phyloP scores from a whole-genome alignment of 2,113 vertebrate species.

The Trematomus loennbergii region DNA sequence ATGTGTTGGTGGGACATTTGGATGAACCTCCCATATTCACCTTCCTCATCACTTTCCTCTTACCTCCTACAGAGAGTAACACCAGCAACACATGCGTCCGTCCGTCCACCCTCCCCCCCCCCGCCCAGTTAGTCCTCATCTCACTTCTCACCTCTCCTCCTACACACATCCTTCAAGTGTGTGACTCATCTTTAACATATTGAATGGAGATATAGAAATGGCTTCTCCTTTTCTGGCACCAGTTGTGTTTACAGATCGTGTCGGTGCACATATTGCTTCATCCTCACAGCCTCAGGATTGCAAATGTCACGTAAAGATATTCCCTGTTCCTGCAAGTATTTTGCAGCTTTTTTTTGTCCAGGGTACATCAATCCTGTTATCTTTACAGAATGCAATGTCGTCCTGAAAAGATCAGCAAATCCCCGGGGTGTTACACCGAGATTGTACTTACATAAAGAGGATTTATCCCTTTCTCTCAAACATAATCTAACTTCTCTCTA shows the following conservation, averaged over 20 bases:
- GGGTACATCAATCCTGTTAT: slow-evolving; percentile 21
- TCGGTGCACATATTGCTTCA: slow-evolving; percentile 22
- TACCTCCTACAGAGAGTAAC: not conserved
- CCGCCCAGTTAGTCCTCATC: not conserved
- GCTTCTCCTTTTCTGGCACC: slow-evolving; percentile 1
- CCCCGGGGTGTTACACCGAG: slow-evolving; percentile 21
- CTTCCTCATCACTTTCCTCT: not conserved
- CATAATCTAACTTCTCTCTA: slow-evolving; percentile 35
- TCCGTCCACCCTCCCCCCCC: not conserved
- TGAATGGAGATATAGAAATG: slow-evolving; percentile 36
- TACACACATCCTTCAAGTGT: slow-evolving; percentile 19
- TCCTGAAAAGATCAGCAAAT: slow-evolving; percentile 38
- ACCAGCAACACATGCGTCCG: slow-evolving; percentile 1
- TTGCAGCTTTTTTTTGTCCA: not conserved
- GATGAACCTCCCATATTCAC: not conserved
- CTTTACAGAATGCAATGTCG: slow-evolving; percentile 39
- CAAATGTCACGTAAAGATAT: slow-evolving; percentile 6
- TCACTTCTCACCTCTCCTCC: not conserved
- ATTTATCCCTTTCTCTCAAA: slow-evolving; percentile 55
- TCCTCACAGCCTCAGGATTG: not conserved
- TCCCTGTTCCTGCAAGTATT: no score
- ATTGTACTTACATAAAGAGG: slow-evolving; percentile 70
- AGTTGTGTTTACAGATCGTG: slow-evolving; percentile 14
- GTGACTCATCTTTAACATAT: slow-evolving; percentile 18
- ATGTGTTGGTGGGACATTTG: no score